phyloP scores from a whole-genome alignment of 2,888 invertebrate species.

The Prenolepis imparis region DNA sequence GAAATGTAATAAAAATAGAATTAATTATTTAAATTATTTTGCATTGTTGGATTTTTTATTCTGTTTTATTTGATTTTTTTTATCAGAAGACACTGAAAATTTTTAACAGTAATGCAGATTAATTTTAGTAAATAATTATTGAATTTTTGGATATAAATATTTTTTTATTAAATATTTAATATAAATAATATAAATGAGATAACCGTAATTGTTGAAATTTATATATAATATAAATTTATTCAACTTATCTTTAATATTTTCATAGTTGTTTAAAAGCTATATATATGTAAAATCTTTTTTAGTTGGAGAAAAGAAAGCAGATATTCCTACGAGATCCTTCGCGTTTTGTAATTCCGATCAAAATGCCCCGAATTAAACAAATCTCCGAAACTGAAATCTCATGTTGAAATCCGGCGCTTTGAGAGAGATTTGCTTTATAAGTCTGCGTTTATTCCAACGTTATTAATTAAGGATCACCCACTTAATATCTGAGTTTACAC shows the following conservation, averaged over 20 bases:
- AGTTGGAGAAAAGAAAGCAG: not conserved
- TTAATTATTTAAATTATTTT: not conserved
- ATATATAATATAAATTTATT: not conserved
- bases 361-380: slow-evolving; percentile 28
- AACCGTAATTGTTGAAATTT: not conserved
- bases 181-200: not conserved
- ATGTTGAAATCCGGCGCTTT: not conserved
- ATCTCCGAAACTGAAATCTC: slow-evolving; percentile 13
- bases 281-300: not conserved
- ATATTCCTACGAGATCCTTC: not conserved
- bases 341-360: slow-evolving; percentile 35
- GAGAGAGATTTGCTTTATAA: slow-evolving; percentile 22
- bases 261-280: not conserved
- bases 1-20: not conserved
- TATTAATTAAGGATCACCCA: slow-evolving; percentile 25
- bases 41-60: not conserved
- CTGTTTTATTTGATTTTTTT: not conserved
- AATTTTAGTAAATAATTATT: not conserved
- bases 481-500: slow-evolving; percentile 38
- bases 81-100: not conserved
- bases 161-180: not conserved
- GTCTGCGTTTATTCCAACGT: slow-evolving; percentile 10
- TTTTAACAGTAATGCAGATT: not conserved
- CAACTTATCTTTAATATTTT: not conserved
- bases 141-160: not conserved